phyloP scores from a whole-genome alignment of 2,888 invertebrate species.

The Halictus quadricinctus region DNA sequence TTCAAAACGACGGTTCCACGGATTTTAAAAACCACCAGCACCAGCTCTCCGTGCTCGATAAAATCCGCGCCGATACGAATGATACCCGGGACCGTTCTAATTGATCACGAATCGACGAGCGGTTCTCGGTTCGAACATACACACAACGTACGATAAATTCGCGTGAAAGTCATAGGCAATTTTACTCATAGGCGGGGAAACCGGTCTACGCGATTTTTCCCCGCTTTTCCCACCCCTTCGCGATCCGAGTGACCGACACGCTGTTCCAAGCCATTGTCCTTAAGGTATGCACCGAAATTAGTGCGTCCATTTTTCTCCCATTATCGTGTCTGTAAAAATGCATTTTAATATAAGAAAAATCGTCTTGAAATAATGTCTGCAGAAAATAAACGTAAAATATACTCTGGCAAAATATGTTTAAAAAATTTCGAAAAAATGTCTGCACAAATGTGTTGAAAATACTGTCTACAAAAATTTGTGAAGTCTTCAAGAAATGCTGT shows the following conservation, averaged over 20 bases:
- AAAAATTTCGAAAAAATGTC: neutral
- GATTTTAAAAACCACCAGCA: neutral
- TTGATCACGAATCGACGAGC: constrained; percentile 34
- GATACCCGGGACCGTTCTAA: constrained; percentile 23
- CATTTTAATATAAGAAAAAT: neutral
- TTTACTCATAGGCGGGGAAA: constrained; percentile 55
- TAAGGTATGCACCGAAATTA: neutral
- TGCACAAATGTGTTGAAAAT: neutral
- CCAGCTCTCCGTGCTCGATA: neutral
- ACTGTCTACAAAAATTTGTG: too few species aligned
- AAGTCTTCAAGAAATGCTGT: too few species aligned
- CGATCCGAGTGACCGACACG: constrained; percentile 5
- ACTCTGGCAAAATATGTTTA: neutral
- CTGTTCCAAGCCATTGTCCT: neutral
- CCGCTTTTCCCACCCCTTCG: constrained; percentile 21
- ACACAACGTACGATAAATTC: constrained; percentile 51
- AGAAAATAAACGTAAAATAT: neutral
- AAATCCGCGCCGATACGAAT: constrained; percentile 23
- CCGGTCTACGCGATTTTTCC: constrained; percentile 54
- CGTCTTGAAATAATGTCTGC: neutral
- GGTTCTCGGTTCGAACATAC: constrained; percentile 40
- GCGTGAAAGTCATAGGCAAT: constrained; percentile 59
- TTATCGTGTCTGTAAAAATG: neutral
- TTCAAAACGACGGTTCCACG: constrained; percentile 21
- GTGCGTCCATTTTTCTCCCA: neutral